Conservation (phyloP, 1,140 invertebrate species). For the Pteromalus puparum region DNA sequence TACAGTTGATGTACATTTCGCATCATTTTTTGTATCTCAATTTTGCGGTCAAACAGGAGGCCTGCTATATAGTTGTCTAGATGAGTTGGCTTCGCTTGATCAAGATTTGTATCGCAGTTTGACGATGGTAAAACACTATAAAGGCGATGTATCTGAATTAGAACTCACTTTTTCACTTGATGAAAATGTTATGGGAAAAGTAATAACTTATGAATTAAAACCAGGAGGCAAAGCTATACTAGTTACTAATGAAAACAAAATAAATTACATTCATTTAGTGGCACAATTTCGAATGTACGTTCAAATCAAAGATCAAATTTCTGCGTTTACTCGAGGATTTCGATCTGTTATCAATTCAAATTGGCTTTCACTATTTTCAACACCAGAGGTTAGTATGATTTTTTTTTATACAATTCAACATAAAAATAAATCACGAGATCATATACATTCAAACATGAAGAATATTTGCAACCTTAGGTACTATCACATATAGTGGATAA, state of each 20-base stretch:
- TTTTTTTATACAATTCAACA: no score
- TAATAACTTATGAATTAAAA: conserved; percentile 93
- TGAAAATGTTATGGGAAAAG: conserved; percentile 94
- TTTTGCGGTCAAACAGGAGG: conserved; percentile 95
- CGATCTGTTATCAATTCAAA: conserved; percentile 95
- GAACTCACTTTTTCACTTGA: conserved; percentile 98
- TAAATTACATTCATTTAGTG: conserved; percentile 98
- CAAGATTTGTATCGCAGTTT: conserved; percentile 96
- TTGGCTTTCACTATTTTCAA: conserved; percentile 97
- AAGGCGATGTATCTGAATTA: conserved; percentile 94
- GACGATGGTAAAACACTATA: conserved; percentile 94
- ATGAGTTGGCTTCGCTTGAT: conserved; percentile 98
- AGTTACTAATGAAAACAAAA: conserved; percentile 98
- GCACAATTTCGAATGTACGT: conserved; percentile 98
- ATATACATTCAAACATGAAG: no score
- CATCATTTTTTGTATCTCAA: conserved; percentile 98
- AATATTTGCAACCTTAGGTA: no score
- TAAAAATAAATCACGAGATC: no score
- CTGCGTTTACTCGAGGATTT: conserved; percentile 97
- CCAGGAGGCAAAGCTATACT: conserved; percentile 94
- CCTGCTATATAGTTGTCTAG: conserved; percentile 95
- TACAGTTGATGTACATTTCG: conserved; percentile 98
- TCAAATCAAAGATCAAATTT: conserved; percentile 97
- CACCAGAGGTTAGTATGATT: conserved; percentile 86
- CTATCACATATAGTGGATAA: no score